A percentile compares a stretch with the other conserved stretches of the same genome.
These are phyloP conservation scores for Orestias chungarensis DNA, from an alignment of 2,797 vertebrate species.

Conservation along the genomic window DNA sequence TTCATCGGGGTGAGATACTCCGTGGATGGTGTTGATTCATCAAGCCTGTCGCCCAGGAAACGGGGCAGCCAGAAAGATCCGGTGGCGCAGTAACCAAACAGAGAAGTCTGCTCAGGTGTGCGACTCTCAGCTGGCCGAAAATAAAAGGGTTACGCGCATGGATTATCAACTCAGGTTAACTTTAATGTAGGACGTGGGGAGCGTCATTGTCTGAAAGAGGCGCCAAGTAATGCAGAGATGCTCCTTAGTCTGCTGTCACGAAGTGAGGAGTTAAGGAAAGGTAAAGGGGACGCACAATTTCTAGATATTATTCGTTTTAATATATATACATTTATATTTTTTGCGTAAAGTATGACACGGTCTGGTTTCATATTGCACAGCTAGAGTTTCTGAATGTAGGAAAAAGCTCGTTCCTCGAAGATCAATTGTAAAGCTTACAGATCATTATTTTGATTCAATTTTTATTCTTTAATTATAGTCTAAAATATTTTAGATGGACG, in stretches of 20 bases:
- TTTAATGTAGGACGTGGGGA: constrained; percentile 65
- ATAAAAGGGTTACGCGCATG: background rate
- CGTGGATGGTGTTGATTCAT: constrained; percentile 69
- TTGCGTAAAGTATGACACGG: background rate
- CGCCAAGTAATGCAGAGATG: constrained; percentile 76
- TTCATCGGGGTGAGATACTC: constrained; percentile 59
- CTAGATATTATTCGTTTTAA: background rate
- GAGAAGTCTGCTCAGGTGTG: constrained; percentile 8
- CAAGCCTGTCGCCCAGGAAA: constrained; percentile 71
- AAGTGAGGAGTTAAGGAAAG: constrained; percentile 82
- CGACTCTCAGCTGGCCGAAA: constrained; percentile 1
- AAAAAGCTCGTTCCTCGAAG: background rate
- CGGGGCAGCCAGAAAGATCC: constrained; percentile 67
- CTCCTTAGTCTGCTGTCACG: constrained; percentile 83
- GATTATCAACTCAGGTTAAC: background rate
- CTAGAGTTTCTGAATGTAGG: constrained; percentile 4
- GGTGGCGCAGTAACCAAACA: constrained; percentile 34
- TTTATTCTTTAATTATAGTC: constrained; percentile 8
- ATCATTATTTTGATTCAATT: constrained; percentile 13
- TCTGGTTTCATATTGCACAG: constrained; percentile 15
- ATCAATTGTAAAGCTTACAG: constrained; percentile 4
- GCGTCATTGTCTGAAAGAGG: constrained; percentile 73
- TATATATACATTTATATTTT: too few species aligned
- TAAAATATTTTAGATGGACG: constrained; percentile 2
- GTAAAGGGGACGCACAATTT: constrained; percentile 59